These are phyloP conservation scores for Clepsis dumicolana DNA, from an alignment of 2,888 invertebrate genomes.

Conservation along the genomic window DNA sequence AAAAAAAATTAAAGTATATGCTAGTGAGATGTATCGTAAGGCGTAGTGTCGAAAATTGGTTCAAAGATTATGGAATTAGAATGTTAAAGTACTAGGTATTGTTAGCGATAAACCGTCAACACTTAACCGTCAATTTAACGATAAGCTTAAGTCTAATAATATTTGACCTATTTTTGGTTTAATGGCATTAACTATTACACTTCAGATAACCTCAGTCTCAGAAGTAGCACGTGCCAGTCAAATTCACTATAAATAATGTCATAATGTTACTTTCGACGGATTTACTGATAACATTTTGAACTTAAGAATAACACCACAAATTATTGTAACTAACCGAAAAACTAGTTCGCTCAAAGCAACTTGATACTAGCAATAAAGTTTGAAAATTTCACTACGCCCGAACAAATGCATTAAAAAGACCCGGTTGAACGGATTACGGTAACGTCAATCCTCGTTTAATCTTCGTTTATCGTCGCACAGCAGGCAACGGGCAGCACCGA, in stretches of 20 bases:
- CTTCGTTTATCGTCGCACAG: slow-evolving; percentile 76
- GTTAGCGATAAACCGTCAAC: background rate
- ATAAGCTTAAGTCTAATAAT: slow-evolving; percentile 2
- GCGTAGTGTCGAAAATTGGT: too few species aligned
- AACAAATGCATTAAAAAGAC: slow-evolving; percentile 56
- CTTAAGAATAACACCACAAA: background rate
- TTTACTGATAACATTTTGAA: slow-evolving; percentile 14
- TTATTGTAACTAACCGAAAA: background rate
- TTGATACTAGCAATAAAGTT: slow-evolving; percentile 32
- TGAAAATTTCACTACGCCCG: slow-evolving; percentile 47
- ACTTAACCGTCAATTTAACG: background rate
- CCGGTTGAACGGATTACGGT: slow-evolving; percentile 59
- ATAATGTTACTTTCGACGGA: slow-evolving; percentile 10
- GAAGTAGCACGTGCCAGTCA: slow-evolving; percentile 23
- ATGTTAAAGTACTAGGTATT: background rate
- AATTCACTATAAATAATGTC: slow-evolving; percentile 5
- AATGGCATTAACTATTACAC: slow-evolving; percentile 2
- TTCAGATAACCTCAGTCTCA: slow-evolving; percentile 8
- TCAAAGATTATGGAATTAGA: too few species aligned
- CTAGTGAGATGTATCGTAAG: background rate
- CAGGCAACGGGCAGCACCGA: slow-evolving; percentile 71
- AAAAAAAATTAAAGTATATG: background rate
- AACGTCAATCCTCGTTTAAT: slow-evolving; percentile 74
- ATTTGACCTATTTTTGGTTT: slow-evolving; percentile 18
- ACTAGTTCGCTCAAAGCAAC: background rate